phyloP scores from a whole-genome alignment of 2,888 invertebrate genomes.

The Lasioglossum vierecki region DNA sequence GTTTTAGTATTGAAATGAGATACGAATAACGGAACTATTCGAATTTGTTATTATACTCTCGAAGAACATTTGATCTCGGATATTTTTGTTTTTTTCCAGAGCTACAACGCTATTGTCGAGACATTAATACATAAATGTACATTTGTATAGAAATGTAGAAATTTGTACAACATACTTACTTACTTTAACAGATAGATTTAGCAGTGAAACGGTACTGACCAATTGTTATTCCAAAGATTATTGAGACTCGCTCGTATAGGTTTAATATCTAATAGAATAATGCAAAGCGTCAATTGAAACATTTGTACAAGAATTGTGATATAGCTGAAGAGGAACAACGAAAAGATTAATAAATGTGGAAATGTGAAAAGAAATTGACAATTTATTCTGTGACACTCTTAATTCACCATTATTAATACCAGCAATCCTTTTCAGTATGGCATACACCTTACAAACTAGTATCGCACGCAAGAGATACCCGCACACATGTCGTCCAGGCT shows the following conservation, averaged over 20 bases:
- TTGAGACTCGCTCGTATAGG: conserved; percentile 16
- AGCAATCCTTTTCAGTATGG: conserved; percentile 80
- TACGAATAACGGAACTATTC: conserved; percentile 24
- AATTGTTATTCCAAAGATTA: not conserved
- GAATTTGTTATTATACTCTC: not conserved
- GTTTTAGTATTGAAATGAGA: conserved; percentile 18
- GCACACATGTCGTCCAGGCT: conserved; percentile 58
- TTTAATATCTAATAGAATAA: conserved; percentile 21
- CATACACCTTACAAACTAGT: conserved; percentile 74
- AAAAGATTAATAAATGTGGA: conserved; percentile 70
- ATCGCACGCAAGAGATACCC: conserved; percentile 57
- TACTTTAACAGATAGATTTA: conserved; percentile 26
- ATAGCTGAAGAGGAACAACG: conserved; percentile 38
- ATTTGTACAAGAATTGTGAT: conserved; percentile 68
- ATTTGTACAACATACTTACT: conserved; percentile 31
- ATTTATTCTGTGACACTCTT: conserved; percentile 46
- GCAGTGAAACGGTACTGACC: not conserved
- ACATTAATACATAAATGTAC: conserved; percentile 16
- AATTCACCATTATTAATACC: conserved; percentile 77
- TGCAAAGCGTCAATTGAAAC: conserved; percentile 58
- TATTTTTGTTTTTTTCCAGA: conserved; percentile 42
- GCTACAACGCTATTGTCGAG: conserved; percentile 15
- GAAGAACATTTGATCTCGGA: conserved; percentile 24
- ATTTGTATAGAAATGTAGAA: conserved; percentile 13
- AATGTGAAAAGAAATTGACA: conserved; percentile 57